Evolutionary conservation across 2,888 invertebrate species (phyloP).

Genomic region (Acronicta leporina): DNA sequence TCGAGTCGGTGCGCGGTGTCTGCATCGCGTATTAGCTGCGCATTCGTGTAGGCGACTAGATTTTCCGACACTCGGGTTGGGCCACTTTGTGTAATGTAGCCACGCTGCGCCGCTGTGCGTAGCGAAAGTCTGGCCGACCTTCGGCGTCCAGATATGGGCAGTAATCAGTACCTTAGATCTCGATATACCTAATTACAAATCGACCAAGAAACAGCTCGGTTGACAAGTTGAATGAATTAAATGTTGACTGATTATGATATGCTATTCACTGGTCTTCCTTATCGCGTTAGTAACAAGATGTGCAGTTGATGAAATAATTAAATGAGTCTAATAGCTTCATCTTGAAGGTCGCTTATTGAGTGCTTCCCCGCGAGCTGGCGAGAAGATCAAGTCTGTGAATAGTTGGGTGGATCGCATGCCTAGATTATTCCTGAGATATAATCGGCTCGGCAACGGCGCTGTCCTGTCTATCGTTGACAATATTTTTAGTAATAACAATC

Average conservation of each 20-base stretch:
- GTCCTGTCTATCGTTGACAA: constrained; percentile 64
- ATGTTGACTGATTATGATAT: constrained; percentile 57
- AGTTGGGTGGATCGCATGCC: constrained; percentile 64
- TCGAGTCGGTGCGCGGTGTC: constrained; percentile 56
- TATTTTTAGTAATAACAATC: constrained; percentile 73
- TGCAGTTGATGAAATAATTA: constrained; percentile 35
- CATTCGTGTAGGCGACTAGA: constrained; percentile 82
- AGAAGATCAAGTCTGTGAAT: constrained; percentile 35
- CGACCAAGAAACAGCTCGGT: constrained; percentile 56
- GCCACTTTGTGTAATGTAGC: constrained; percentile 75
- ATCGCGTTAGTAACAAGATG: constrained; percentile 41
- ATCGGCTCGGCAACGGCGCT: constrained; percentile 60
- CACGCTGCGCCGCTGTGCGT: constrained; percentile 65
- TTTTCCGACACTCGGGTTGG: constrained; percentile 80
- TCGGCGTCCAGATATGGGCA: constrained; percentile 84
- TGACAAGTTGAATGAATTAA: constrained; percentile 51
- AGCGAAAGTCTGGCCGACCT: constrained; percentile 88
- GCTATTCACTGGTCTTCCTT: constrained; percentile 40
- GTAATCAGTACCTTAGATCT: constrained; percentile 75
- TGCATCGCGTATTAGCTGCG: constrained; percentile 69
- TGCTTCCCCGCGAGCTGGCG: constrained; percentile 19
- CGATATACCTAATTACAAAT: constrained; percentile 78
- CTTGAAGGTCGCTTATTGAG: constrained; percentile 34
- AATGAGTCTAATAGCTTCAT: constrained; percentile 34
- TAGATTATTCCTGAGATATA: constrained; percentile 64